Conservation (phyloP, 2,113 vertebrate genomes). For the Abramis brama region DNA sequence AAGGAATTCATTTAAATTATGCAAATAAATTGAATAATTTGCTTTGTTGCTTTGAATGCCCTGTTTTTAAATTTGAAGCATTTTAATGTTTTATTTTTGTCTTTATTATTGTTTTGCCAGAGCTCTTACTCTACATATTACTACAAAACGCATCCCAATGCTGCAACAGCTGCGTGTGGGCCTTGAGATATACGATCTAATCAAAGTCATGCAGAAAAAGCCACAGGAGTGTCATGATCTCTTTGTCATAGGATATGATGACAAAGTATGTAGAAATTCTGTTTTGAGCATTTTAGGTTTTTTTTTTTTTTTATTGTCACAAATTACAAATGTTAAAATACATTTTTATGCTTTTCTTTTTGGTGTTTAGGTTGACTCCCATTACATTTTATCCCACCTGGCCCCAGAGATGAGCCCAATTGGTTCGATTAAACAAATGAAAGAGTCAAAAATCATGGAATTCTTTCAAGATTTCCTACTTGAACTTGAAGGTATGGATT, state of each 20-base stretch:
- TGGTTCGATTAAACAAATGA: constrained; percentile 21
- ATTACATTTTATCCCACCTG: constrained; percentile 27
- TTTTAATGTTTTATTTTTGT: too few relatives aligned
- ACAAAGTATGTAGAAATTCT: background rate
- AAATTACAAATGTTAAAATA: background rate
- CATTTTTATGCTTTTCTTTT: background rate
- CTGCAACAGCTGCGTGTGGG: background rate
- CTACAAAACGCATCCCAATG: constrained; percentile 9
- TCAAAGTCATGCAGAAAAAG: background rate
- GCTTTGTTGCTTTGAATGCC: too few relatives aligned
- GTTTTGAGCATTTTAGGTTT: background rate
- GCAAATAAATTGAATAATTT: too few relatives aligned
- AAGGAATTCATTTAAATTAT: too few relatives aligned
- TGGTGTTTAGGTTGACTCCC: background rate
- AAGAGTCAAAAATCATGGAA: constrained; percentile 24
- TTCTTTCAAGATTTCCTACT: constrained; percentile 32
- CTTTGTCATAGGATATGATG: background rate
- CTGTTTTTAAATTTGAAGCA: too few relatives aligned
- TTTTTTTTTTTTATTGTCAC: background rate
- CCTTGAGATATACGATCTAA: background rate
- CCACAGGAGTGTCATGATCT: too few relatives aligned
- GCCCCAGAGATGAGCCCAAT: constrained; percentile 30
- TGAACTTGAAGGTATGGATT: constrained; percentile 26
- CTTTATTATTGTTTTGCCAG: background rate
- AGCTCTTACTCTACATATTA: background rate